These are phyloP conservation scores for Muscicapa striata DNA, from an alignment of 2,797 vertebrate genomes.

Conservation along the genomic window DNA sequence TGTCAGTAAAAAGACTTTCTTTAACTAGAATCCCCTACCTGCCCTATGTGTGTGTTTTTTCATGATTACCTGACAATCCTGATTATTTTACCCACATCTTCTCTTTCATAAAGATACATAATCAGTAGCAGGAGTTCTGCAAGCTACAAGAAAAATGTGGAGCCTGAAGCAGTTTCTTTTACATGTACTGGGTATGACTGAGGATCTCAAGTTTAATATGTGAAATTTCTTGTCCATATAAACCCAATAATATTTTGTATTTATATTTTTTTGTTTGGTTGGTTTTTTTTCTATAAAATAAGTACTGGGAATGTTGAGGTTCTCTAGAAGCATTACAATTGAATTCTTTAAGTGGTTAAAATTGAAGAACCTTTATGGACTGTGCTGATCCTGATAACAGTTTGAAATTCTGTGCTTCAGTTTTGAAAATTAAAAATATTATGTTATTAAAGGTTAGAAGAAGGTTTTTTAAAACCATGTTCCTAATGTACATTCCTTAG, in stretches of 20 bases:
- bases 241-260: not conserved
- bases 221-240: not conserved
- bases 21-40: constrained; percentile 1
- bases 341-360: not conserved
- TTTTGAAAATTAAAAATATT: not conserved
- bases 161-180: not conserved
- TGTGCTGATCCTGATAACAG: not conserved
- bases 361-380: not conserved
- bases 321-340: not conserved
- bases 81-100: not conserved
- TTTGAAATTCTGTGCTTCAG: not conserved
- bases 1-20: not conserved
- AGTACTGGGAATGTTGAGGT: not conserved
- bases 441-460: not conserved
- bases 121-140: not conserved
- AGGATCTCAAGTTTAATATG: not conserved
- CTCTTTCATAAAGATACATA: not conserved
- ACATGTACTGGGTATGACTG: not conserved
- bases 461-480: not conserved
- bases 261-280: not conserved
- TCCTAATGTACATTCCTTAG: not conserved
- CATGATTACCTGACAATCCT: constrained; percentile 33
- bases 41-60: constrained; percentile 4
- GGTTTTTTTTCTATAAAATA: not conserved
- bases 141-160: not conserved